These are phyloP conservation scores for Aphidoletes aphidimyza DNA, from an alignment of 2,888 invertebrate genomes.

Conservation along the genomic window DNA sequence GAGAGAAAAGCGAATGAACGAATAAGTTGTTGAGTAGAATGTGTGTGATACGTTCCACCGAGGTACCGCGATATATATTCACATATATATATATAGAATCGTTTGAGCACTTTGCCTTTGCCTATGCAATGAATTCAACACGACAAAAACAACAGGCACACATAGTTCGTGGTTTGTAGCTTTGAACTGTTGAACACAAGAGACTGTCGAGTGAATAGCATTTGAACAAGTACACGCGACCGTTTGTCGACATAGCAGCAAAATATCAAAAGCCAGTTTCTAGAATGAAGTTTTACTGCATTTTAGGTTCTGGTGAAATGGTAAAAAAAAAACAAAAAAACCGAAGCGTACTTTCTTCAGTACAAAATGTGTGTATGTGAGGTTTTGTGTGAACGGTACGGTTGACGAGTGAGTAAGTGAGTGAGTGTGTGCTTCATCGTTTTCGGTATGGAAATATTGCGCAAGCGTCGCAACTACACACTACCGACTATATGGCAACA, in stretches of 20 bases:
- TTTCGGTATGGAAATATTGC: not conserved
- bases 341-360: not conserved
- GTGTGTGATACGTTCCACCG: not conserved
- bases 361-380: not conserved
- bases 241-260: too few relatives aligned
- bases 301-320: slow-evolving; percentile 4
- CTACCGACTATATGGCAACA: slow-evolving; percentile 32
- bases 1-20: slow-evolving; percentile 30
- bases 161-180: not conserved
- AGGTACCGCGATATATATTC: not conserved
- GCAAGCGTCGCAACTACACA: slow-evolving; percentile 6
- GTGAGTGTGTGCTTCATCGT: too few relatives aligned
- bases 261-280: not conserved
- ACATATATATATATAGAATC: not conserved
- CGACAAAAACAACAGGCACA: too few relatives aligned
- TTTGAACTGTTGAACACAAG: slow-evolving; percentile 4
- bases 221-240: not conserved
- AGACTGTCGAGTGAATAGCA: not conserved
- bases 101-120: not conserved
- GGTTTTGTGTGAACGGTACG: not conserved
- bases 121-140: too few relatives aligned
- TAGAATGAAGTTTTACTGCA: slow-evolving; percentile 43
- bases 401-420: too few relatives aligned
- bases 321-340: not conserved
- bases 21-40: slow-evolving; percentile 17